A percentile compares a stretch with the other conserved stretches of the same genome.
Conservation (phyloP, 2,888 invertebrate genomes). For the Enchytraeus crypticus region DNA sequence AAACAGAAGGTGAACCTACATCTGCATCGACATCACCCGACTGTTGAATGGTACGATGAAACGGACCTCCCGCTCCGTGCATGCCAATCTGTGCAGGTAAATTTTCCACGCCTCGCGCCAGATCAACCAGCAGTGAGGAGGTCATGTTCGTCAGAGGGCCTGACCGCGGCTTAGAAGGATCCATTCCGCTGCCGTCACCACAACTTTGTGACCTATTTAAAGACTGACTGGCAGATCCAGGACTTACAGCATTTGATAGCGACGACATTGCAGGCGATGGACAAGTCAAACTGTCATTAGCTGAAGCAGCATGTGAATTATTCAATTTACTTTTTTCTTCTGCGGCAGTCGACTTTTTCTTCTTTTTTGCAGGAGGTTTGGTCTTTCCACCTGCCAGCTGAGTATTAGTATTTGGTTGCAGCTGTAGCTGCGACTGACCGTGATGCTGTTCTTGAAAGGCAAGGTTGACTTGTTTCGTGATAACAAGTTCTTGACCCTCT, state of each 20-base stretch:
- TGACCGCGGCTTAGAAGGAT: neutral
- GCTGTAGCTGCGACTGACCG: neutral
- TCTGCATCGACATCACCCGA: slow-evolving; percentile 7
- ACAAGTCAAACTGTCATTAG: neutral
- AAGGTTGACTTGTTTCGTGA: slow-evolving; percentile 89
- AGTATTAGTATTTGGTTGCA: too few species aligned
- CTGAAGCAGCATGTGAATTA: neutral
- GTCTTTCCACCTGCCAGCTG: neutral
- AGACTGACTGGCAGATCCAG: neutral
- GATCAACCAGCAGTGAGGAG: slow-evolving; percentile 44
- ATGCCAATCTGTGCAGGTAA: slow-evolving; percentile 47
- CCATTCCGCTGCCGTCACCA: neutral
- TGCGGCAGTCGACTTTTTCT: slow-evolving; percentile 6
- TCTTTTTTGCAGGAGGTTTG: slow-evolving; percentile 5
- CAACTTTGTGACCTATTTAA: neutral
- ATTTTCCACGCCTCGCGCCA: slow-evolving; percentile 47
- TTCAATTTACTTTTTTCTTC: neutral
- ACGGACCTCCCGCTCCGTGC: slow-evolving; percentile 47
- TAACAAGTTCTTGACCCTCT: slow-evolving; percentile 89
- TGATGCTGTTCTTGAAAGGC: slow-evolving; percentile 52
- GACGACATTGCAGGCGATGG: slow-evolving; percentile 1
- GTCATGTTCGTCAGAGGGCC: slow-evolving; percentile 43
- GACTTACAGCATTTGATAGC: neutral
- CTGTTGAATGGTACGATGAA: slow-evolving; percentile 45
- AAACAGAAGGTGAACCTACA: neutral